A percentile compares a stretch with the other conserved stretches of the same genome.
phyloP scores from a whole-genome alignment of 2,113 vertebrate genomes.

The Oxygymnocypris stewartii region DNA sequence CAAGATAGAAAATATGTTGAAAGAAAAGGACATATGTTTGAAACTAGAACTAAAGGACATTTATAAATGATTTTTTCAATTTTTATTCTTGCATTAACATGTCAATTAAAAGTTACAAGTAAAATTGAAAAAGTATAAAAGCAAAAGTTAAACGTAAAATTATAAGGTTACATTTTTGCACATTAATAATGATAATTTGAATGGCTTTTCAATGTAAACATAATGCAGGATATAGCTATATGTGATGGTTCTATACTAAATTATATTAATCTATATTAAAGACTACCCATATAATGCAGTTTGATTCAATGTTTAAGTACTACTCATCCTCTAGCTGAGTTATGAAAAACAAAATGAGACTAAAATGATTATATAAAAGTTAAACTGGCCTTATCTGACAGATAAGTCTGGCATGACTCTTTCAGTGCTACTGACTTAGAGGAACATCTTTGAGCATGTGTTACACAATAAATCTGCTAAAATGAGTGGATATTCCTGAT shows the following conservation, averaged over 20 bases:
- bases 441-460: neutral
- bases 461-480: neutral
- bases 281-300: neutral
- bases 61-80: too few species aligned
- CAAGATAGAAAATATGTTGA: too few species aligned
- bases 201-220: too few species aligned
- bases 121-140: too few species aligned
- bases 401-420: neutral
- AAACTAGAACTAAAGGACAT: too few species aligned
- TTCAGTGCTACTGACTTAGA: neutral
- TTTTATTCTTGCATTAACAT: too few species aligned
- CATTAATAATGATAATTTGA: too few species aligned
- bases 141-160: too few species aligned
- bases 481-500: neutral
- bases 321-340: neutral
- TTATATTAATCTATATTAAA: neutral
- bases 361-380: neutral
- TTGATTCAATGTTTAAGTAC: neutral
- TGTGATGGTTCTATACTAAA: neutral
- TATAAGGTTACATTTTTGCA: too few species aligned
- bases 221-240: too few species aligned
- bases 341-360: neutral
- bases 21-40: too few species aligned
- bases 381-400: neutral
- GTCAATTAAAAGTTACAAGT: too few species aligned